phyloP scores from a whole-genome alignment of 2,113 vertebrate species.

The Mellivora capensis region DNA sequence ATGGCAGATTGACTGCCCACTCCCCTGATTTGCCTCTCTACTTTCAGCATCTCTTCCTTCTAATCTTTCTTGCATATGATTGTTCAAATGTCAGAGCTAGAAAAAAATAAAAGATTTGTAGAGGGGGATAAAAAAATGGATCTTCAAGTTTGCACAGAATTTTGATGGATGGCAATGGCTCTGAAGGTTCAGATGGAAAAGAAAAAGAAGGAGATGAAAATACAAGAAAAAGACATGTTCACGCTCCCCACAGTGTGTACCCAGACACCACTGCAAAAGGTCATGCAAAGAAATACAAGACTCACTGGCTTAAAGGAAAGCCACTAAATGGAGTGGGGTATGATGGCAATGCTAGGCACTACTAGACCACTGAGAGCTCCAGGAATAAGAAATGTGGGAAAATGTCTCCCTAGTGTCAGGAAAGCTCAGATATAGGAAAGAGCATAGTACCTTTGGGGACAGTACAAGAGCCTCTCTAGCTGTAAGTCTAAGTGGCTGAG shows the following conservation, averaged over 20 bases:
- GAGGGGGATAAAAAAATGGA: not conserved
- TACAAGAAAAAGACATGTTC: not conserved
- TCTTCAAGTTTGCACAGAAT: not conserved
- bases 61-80: not conserved
- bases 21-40: not conserved
- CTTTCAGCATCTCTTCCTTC: not conserved
- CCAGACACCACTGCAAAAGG: not conserved
- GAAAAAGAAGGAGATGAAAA: not conserved
- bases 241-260: not conserved
- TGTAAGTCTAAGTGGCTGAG: not conserved
- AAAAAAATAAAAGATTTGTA: not conserved
- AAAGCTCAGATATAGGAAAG: not conserved
- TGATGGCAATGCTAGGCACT: not conserved
- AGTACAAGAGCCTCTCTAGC: not conserved
- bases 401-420: not conserved
- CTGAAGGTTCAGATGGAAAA: not conserved
- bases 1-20: not conserved
- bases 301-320: not conserved
- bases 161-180: not conserved
- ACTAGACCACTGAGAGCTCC: not conserved
- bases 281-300: not conserved
- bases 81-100: not conserved
- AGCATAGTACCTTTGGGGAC: not conserved
- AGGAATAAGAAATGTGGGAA: not conserved
- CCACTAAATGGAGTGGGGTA: not conserved